Conservation (phyloP, 2,888 invertebrate species). For the Dicyrtoma fusca region DNA sequence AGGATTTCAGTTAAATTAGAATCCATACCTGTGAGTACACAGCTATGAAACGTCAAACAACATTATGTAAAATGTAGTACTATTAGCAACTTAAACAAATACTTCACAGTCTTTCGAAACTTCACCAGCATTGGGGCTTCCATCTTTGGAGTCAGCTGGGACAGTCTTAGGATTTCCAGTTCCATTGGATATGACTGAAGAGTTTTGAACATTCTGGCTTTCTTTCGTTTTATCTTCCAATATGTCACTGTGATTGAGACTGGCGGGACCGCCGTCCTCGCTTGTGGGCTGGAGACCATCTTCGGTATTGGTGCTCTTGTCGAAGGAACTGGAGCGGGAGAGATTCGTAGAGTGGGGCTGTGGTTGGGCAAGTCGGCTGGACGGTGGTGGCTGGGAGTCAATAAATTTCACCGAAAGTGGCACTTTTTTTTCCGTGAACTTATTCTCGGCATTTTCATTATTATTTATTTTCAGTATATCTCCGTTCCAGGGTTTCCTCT, state of each 20-base stretch:
- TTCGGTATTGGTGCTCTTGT: slow-evolving; percentile 11
- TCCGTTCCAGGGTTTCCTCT: no score
- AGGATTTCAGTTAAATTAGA: no score
- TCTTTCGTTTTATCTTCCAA: background rate
- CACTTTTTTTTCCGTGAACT: background rate
- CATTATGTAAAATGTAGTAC: no score
- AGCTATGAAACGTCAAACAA: no score
- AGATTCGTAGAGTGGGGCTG: slow-evolving; percentile 9
- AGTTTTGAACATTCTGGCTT: background rate
- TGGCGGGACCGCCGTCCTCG: background rate
- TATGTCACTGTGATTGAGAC: background rate
- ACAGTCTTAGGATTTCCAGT: slow-evolving; percentile 30
- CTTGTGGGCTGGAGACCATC: no score
- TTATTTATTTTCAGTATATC: background rate
- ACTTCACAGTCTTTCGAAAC: slow-evolving; percentile 54
- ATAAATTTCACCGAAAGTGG: background rate
- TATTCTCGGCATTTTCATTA: background rate
- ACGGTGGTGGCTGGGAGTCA: background rate
- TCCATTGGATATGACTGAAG: background rate
- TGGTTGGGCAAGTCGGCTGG: background rate
- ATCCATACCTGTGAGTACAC: no score
- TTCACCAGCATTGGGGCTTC: background rate
- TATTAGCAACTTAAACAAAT: slow-evolving; percentile 46
- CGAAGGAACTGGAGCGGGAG: slow-evolving; percentile 26
- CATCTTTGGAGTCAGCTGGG: background rate